Evolutionary conservation across 2,797 vertebrate genomes (phyloP).

Genomic region (Silurus lanzhouensis): DNA sequence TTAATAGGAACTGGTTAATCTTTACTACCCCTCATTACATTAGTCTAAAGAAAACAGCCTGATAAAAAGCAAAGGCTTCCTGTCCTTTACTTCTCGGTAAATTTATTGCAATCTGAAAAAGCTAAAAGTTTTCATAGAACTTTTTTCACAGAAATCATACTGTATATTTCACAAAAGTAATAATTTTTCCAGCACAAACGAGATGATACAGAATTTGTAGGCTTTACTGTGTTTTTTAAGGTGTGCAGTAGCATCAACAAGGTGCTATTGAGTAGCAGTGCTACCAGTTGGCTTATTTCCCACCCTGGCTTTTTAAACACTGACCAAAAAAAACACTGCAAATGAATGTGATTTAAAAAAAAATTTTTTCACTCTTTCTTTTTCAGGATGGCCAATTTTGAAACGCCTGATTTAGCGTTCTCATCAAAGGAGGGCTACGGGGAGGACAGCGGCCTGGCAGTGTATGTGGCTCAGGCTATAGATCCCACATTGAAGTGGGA

Average conservation of each 20-base stretch:
- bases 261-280: slow-evolving; percentile 75
- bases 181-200: slow-evolving; percentile 45
- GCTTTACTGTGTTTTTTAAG: slow-evolving; percentile 62
- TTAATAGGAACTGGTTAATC: slow-evolving; percentile 45
- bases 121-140: slow-evolving; percentile 5
- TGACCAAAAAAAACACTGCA: slow-evolving; percentile 72
- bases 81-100: slow-evolving; percentile 39
- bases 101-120: slow-evolving; percentile 46
- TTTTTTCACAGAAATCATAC: not conserved
- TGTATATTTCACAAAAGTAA: slow-evolving; percentile 35
- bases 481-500: slow-evolving; percentile 81
- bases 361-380: slow-evolving; percentile 45
- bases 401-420: slow-evolving; percentile 82
- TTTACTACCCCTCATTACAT: slow-evolving; percentile 47
- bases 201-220: slow-evolving; percentile 40
- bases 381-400: slow-evolving; percentile 91
- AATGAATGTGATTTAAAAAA: slow-evolving; percentile 20
- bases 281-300: slow-evolving; percentile 59
- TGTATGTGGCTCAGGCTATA: slow-evolving; percentile 76
- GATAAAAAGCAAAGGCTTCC: slow-evolving; percentile 55
- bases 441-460: slow-evolving; percentile 79
- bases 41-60: slow-evolving; percentile 48
- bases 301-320: slow-evolving; percentile 62
- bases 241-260: slow-evolving; percentile 76
- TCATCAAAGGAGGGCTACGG: slow-evolving; percentile 82